phyloP scores from a whole-genome alignment of 1,140 invertebrate genomes.

The Aphaenogaster ashmeadi region DNA sequence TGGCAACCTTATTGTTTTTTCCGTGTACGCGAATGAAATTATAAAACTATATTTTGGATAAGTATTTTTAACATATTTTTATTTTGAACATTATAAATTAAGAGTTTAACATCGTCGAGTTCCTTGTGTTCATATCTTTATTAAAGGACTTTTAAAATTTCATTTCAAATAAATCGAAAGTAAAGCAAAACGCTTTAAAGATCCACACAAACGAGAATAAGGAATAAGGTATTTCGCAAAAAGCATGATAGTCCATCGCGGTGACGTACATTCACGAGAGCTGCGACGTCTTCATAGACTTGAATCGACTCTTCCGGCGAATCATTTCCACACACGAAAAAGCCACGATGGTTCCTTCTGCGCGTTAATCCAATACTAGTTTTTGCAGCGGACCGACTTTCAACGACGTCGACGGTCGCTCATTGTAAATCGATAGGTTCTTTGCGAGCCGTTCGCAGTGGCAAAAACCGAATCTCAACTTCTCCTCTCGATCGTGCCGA shows the following conservation, averaged over 20 bases:
- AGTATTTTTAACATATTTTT: neutral
- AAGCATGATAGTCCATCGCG: slow-evolving; percentile 33
- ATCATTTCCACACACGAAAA: slow-evolving; percentile 65
- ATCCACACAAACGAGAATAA: slow-evolving; percentile 10
- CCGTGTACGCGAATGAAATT: neutral
- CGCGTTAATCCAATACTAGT: slow-evolving; percentile 79
- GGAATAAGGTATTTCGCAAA: slow-evolving; percentile 30
- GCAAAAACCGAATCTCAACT: slow-evolving; percentile 70
- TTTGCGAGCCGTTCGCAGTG: slow-evolving; percentile 41
- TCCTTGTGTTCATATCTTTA: neutral
- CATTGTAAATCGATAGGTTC: slow-evolving; percentile 77
- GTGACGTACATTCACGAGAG: slow-evolving; percentile 66
- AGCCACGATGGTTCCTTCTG: slow-evolving; percentile 53
- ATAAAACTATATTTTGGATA: neutral
- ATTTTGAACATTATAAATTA: slow-evolving; percentile 2
- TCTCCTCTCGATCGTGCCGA: neutral
- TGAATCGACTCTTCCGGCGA: slow-evolving; percentile 56
- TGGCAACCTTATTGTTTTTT: no score
- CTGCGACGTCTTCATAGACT: slow-evolving; percentile 74
- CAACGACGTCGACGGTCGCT: slow-evolving; percentile 62
- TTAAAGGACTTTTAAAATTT: neutral
- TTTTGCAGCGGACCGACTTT: slow-evolving; percentile 63
- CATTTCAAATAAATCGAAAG: neutral
- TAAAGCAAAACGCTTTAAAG: slow-evolving; percentile 1
- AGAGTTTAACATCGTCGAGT: neutral